Percentiles rank a stretch among this genome's conserved stretches.
Conservation (phyloP, 2,113 vertebrate genomes). For the Dromaius novaehollandiae region DNA sequence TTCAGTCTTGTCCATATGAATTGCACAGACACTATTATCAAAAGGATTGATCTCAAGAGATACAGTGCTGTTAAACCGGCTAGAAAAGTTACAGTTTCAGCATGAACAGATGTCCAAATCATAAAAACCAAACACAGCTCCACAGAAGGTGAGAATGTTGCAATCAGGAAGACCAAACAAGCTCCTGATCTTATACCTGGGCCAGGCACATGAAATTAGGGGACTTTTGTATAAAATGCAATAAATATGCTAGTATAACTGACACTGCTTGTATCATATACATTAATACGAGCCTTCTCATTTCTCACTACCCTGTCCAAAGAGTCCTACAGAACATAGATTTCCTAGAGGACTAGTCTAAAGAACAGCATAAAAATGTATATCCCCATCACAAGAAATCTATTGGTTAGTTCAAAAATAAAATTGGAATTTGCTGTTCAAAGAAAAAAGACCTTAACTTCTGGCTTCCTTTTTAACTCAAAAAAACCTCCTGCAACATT, state of each 20-base stretch:
- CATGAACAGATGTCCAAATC: background rate
- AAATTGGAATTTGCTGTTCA: background rate
- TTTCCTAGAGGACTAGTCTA: background rate
- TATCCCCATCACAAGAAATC: background rate
- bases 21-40: background rate
- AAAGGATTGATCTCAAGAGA: background rate
- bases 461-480: background rate
- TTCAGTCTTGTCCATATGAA: background rate
- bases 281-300: background rate
- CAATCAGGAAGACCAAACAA: background rate
- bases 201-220: background rate
- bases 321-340: background rate
- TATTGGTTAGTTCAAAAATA: background rate
- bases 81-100: background rate
- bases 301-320: background rate
- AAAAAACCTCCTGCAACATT: background rate
- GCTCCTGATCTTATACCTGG: background rate
- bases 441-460: background rate
- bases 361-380: background rate
- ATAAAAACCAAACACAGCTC: background rate
- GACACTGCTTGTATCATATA: background rate
- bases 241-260: background rate
- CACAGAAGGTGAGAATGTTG: background rate
- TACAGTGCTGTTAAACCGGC: background rate
- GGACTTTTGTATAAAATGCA: background rate